Conservation (phyloP, 2,113 vertebrate genomes). For the Fregata magnificens region DNA sequence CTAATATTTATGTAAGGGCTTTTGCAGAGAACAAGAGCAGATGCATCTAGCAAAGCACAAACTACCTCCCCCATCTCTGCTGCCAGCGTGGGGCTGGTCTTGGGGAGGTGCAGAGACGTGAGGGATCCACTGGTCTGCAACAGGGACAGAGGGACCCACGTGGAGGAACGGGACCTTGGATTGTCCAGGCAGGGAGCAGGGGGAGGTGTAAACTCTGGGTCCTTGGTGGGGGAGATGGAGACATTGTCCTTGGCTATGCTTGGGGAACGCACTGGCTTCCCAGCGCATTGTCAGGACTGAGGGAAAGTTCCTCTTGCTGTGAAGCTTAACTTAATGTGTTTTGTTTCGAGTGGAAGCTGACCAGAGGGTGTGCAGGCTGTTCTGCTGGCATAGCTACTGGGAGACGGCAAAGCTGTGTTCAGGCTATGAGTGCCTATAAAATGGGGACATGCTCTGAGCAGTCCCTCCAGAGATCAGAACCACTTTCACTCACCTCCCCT, state of each 20-base stretch:
- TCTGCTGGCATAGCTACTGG: background rate
- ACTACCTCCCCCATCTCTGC: background rate
- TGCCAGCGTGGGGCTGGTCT: background rate
- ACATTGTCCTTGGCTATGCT: too few species aligned
- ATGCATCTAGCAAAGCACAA: background rate
- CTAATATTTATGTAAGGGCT: background rate
- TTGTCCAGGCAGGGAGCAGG: background rate
- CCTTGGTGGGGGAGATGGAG: background rate
- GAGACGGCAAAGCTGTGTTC: background rate
- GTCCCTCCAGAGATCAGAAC: background rate
- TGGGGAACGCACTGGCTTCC: background rate
- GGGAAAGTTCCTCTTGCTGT: background rate
- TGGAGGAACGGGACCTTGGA: background rate
- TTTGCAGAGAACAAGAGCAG: background rate
- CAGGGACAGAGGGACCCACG: background rate
- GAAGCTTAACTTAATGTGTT: background rate
- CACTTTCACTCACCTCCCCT: background rate
- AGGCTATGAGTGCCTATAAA: accelerated
- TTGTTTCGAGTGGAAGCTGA: background rate
- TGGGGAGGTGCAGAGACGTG: background rate
- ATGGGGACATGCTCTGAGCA: background rate
- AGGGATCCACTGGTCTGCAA: background rate
- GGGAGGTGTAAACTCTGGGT: background rate
- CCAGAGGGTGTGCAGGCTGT: background rate
- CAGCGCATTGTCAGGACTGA: background rate